Percentiles rank a stretch among this genome's conserved stretches.
Evolutionary conservation across 2,888 invertebrate species (phyloP).

Genomic region (Himalopsyche anomala): DNA sequence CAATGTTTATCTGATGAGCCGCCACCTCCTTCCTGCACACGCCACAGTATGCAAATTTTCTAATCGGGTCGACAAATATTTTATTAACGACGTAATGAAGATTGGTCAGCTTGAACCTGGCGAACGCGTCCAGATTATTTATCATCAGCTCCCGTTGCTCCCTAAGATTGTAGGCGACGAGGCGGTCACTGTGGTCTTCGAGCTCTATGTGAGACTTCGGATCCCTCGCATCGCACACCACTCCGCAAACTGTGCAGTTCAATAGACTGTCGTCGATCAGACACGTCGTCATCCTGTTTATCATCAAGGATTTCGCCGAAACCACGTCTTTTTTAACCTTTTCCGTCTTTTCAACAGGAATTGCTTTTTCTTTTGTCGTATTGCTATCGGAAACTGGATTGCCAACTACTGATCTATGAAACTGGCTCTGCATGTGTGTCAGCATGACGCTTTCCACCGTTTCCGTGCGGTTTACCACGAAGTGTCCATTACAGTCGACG

Average conservation of each 20-base stretch:
- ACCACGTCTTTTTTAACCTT: slow-evolving; percentile 47
- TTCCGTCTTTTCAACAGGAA: not conserved
- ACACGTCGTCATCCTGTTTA: slow-evolving; percentile 49
- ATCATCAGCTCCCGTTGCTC: slow-evolving; percentile 57
- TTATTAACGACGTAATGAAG: slow-evolving; percentile 61
- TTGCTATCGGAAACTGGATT: not conserved
- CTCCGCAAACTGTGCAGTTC: slow-evolving; percentile 58
- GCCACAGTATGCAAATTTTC: slow-evolving; percentile 63
- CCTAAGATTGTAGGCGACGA: slow-evolving; percentile 56
- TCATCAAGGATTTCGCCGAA: slow-evolving; percentile 18
- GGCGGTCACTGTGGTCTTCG: slow-evolving; percentile 51
- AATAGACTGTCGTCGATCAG: slow-evolving; percentile 59
- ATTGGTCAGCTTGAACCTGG: slow-evolving; percentile 55
- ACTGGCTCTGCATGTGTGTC: slow-evolving; percentile 51
- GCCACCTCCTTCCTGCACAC: slow-evolving; percentile 62
- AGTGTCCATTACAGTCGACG: slow-evolving; percentile 58
- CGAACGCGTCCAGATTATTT: slow-evolving; percentile 60
- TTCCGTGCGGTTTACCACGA: slow-evolving; percentile 35
- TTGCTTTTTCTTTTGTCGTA: not conserved
- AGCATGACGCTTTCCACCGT: slow-evolving; percentile 52
- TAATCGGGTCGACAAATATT: slow-evolving; percentile 62
- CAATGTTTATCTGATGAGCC: slow-evolving; percentile 58
- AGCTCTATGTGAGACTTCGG: slow-evolving; percentile 51
- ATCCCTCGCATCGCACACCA: slow-evolving; percentile 44
- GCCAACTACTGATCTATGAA: slow-evolving; percentile 39